A percentile compares a stretch with the other conserved stretches of the same genome.
Evolutionary conservation across 2,113 vertebrate genomes (phyloP).

Genomic region (Bucco capensis): DNA sequence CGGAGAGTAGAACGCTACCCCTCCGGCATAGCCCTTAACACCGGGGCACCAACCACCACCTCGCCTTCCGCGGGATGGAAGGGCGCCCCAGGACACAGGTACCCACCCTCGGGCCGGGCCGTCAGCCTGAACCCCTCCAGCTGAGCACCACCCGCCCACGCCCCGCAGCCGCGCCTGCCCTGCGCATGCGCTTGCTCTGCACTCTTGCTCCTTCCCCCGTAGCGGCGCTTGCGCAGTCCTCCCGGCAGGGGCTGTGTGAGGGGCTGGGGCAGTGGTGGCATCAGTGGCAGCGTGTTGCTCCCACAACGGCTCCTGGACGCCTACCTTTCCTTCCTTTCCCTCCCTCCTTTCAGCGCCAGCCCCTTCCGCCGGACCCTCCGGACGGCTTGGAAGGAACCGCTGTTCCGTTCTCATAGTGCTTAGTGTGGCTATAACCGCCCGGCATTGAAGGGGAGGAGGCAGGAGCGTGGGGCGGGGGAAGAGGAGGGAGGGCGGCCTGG

Average conservation of each 20-base stretch:
- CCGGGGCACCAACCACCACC: fast-evolving
- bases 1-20: fast-evolving
- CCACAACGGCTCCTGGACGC: fast-evolving
- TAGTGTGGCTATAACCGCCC: neutral
- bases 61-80: fast-evolving
- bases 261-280: neutral
- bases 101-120: fast-evolving
- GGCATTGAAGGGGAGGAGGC: neutral
- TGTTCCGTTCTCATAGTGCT: neutral
- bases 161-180: fast-evolving
- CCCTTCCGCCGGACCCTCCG: neutral
- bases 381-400: neutral
- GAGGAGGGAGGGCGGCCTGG: neutral
- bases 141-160: too few species aligned
- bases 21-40: fast-evolving
- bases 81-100: fast-evolving
- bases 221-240: neutral
- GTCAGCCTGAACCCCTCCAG: neutral
- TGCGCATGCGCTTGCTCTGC: neutral
- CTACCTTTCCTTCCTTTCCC: too few species aligned
- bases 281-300: neutral
- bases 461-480: neutral
- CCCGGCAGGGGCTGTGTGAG: fast-evolving
- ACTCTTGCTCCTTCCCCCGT: too few species aligned
- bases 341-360: neutral